Evolutionary conservation across 1,140 invertebrate genomes (phyloP).

Genomic region (Macrostomum lignano): DNA sequence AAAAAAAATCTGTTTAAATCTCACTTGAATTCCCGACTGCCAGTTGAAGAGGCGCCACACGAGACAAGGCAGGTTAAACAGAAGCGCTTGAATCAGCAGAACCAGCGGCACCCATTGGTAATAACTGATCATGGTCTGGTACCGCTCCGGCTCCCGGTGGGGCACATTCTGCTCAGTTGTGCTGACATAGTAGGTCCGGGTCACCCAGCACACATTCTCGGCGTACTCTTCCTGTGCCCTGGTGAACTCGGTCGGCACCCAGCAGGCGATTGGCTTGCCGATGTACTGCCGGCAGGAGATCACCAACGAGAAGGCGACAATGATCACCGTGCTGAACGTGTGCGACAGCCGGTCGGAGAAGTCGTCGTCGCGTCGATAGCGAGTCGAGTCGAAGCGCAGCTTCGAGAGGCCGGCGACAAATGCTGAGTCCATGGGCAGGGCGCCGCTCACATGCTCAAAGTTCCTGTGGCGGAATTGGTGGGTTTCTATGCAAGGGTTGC

Average conservation of each 20-base stretch:
- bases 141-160: neutral
- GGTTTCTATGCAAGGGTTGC: too few species aligned
- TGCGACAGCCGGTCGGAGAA: slow-evolving; percentile 32
- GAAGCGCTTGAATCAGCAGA: slow-evolving; percentile 22
- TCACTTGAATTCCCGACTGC: slow-evolving; percentile 5
- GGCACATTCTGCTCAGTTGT: neutral
- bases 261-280: slow-evolving; percentile 31
- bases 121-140: slow-evolving; percentile 12
- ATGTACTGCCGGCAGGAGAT: slow-evolving; percentile 32
- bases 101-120: slow-evolving; percentile 31
- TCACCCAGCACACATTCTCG: slow-evolving; percentile 25
- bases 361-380: slow-evolving; percentile 32
- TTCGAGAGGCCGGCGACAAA: too few species aligned
- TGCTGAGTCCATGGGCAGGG: too few species aligned
- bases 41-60: slow-evolving; percentile 14
- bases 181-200: slow-evolving; percentile 26
- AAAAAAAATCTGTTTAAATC: too few species aligned
- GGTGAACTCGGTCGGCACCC: slow-evolving; percentile 16
- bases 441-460: too few species aligned
- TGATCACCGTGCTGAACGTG: slow-evolving; percentile 29
- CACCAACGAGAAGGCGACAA: slow-evolving; percentile 31
- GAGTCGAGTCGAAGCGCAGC: too few species aligned
- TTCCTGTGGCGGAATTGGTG: too few species aligned
- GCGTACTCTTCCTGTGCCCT: slow-evolving; percentile 12
- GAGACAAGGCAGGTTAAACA: slow-evolving; percentile 23